These are phyloP conservation scores for Megaceryle maxima DNA, from an alignment of 2,113 vertebrate genomes.

Conservation along the genomic window DNA sequence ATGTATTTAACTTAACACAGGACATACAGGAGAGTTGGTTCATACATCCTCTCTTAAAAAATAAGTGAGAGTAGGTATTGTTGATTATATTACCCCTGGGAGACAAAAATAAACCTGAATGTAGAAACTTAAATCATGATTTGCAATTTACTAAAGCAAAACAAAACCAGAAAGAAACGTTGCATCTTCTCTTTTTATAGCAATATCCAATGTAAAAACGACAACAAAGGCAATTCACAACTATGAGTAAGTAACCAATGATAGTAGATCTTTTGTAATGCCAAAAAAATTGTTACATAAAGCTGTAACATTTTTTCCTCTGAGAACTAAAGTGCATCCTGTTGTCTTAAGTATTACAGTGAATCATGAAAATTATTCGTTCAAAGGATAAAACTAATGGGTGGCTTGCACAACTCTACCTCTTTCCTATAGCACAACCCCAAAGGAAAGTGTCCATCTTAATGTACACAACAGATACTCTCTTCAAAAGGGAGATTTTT, in stretches of 20 bases:
- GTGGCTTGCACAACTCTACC: background rate
- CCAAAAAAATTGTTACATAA: background rate
- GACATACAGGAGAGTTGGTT: conserved; percentile 3
- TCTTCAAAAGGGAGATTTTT: background rate
- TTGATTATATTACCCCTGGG: conserved; percentile 58
- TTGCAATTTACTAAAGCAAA: conserved; percentile 71
- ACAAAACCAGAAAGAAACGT: conserved; percentile 39
- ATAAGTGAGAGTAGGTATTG: conserved; percentile 12
- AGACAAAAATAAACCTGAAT: conserved; percentile 70
- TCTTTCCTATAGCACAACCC: background rate
- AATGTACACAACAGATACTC: background rate
- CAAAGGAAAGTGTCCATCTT: background rate
- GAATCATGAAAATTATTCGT: background rate
- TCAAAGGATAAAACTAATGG: background rate
- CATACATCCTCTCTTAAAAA: conserved; percentile 39
- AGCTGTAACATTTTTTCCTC: background rate
- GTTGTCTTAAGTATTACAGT: background rate
- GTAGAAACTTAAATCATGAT: conserved; percentile 46
- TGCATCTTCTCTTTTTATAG: conserved; percentile 42
- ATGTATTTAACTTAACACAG: conserved; percentile 5
- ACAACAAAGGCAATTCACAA: conserved; percentile 52
- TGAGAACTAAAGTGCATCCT: background rate
- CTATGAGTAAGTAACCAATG: conserved; percentile 48
- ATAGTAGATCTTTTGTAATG: background rate
- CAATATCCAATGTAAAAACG: conserved; percentile 43